Evolutionary conservation across 2,113 vertebrate genomes (phyloP).

Genomic region (Hippocampus abdominalis): DNA sequence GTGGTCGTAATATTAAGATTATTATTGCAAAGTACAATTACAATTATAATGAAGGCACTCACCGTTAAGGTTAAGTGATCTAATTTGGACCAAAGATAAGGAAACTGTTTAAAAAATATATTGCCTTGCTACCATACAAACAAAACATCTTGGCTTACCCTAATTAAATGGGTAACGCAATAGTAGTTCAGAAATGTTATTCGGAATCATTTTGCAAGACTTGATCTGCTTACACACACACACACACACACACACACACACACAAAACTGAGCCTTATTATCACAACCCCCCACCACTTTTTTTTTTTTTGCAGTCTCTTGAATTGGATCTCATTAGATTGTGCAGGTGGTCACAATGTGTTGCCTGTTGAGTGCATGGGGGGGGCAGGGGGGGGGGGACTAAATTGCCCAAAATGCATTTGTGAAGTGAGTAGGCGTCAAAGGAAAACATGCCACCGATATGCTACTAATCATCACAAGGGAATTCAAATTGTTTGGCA

Average conservation of each 20-base stretch:
- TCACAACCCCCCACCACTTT: neutral
- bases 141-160: no score
- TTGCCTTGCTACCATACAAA: no score
- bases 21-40: no score
- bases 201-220: neutral
- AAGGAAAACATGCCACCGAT: conserved; percentile 18
- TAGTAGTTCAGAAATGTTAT: neutral
- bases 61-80: no score
- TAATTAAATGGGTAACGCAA: neutral
- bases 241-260: neutral
- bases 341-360: neutral
- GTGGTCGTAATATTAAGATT: no score
- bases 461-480: conserved; percentile 26
- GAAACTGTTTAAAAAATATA: no score
- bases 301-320: neutral
- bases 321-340: neutral
- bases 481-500: conserved; percentile 34
- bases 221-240: neutral
- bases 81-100: no score
- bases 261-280: neutral
- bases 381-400: no score
- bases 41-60: no score
- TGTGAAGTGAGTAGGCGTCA: conserved; percentile 33
- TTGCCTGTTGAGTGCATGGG: neutral
- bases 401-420: conserved; percentile 29